Conservation (phyloP, 2,888 invertebrate species). For the Rhodophaea formosa region DNA sequence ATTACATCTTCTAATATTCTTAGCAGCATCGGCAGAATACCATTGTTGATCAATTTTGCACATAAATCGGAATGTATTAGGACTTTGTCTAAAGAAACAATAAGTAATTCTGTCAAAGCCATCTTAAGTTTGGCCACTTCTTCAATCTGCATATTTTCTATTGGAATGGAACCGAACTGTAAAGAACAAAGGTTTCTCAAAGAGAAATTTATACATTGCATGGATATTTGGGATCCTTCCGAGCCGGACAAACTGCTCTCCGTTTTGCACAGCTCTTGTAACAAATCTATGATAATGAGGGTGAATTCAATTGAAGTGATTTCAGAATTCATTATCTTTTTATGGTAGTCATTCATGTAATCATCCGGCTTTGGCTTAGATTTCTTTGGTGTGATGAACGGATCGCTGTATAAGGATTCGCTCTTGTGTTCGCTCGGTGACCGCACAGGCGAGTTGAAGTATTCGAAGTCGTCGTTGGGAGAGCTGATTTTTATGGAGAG, state of each 20-base stretch:
- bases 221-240: constrained; percentile 77
- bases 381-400: constrained; percentile 55
- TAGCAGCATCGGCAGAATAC: constrained; percentile 82
- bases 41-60: constrained; percentile 81
- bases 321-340: constrained; percentile 72
- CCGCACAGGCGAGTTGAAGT: constrained; percentile 75
- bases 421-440: constrained; percentile 60
- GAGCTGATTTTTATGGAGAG: constrained; percentile 78
- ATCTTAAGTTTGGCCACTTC: constrained; percentile 77
- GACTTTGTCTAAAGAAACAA: constrained; percentile 80
- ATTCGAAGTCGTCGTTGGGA: constrained; percentile 83
- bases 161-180: constrained; percentile 78
- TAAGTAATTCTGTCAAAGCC: constrained; percentile 78
- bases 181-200: constrained; percentile 81
- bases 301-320: constrained; percentile 81
- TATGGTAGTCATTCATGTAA: constrained; percentile 76
- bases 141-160: constrained; percentile 41
- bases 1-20: constrained; percentile 80
- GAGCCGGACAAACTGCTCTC: constrained; percentile 75
- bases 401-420: constrained; percentile 58
- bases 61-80: constrained; percentile 76
- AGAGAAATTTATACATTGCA: constrained; percentile 83
- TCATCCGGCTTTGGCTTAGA: constrained; percentile 75
- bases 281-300: constrained; percentile 77
- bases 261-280: constrained; percentile 77